Base-by-base conservation (phyloP, 2,888 invertebrate species). In the Holacanthella duospinosa region DNA sequence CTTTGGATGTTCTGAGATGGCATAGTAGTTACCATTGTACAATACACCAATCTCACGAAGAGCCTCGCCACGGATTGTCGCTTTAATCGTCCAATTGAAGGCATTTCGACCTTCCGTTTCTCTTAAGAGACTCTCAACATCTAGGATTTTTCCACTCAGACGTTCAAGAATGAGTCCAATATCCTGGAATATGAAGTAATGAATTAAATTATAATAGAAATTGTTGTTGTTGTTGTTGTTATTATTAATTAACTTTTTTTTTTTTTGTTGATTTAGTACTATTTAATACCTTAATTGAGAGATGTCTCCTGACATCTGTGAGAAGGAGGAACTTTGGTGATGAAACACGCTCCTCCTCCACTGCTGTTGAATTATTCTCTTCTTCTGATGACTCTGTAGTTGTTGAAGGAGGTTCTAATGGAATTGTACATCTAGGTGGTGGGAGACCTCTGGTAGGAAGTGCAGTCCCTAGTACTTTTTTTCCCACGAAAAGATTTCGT, bases 21-120 rank as follows among this genome's bases (percentile, higher is more conserved):
- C 60, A 80, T 93, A 93, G 80, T 92, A 93, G 80, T 92, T 93
- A 68, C 92, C 92, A 80, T 93, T 92, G 81, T 93, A 93, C 77
- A 93, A 90, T 74, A 93, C 90, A 68, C 93, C 93, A 68, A 93
- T 82, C 79, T 93, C 93, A 64, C 92, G 83, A 75, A 93, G 80
- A 74, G 90, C 89, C 79, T 93, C 92, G 60, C 93, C 93, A 67
- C 91, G 83, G 77, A 93, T 93, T 74, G 92, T 89, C 75, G 93
- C 93, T 80, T 92, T 93, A 81, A 93, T 93, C 79, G 93, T 93
- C 93, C 93, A 93, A 80, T 93, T 92, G 82, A 91, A 91, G 77
- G 91, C 91, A 79, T 93, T 92, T 79, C 90, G 90, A 78, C 89
- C 89, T 78, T 93, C 93, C 74, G 88, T 88, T 78, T 93, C 93